Conservation (phyloP, 1,140 invertebrate genomes). For the Caenorhabditis inopinata region DNA sequence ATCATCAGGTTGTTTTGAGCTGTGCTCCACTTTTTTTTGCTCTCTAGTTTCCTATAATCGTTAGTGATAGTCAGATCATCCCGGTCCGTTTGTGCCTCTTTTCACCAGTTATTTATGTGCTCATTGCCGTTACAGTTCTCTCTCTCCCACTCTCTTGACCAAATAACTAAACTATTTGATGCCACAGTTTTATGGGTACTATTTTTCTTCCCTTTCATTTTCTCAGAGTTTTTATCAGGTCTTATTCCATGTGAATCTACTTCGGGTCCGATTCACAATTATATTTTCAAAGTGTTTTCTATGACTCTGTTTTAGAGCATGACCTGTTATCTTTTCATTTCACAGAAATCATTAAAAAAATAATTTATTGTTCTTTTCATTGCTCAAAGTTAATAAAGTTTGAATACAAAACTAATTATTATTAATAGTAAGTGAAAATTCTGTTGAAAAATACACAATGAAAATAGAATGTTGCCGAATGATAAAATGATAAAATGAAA, state of each 20-base stretch:
- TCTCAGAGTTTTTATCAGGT: not conserved
- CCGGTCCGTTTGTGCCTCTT: not conserved
- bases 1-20: not conserved
- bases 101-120: not conserved
- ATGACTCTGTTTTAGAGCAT: too few species aligned
- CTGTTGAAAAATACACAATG: too few species aligned
- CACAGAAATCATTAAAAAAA: too few species aligned
- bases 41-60: not conserved
- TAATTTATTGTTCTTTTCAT: too few species aligned
- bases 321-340: too few species aligned
- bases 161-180: not conserved
- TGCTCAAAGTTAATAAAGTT: too few species aligned
- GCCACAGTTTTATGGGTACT: constrained; percentile 10
- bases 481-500: too few species aligned
- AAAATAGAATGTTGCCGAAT: too few species aligned
- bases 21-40: not conserved
- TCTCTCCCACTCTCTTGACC: not conserved
- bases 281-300: too few species aligned
- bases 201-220: not conserved
- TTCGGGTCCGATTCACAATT: not conserved
- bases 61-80: constrained; percentile 10
- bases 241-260: not conserved
- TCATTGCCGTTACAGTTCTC: not conserved
- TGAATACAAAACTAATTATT: too few species aligned
- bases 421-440: too few species aligned